Evolutionary conservation across 2,888 invertebrate genomes (phyloP).

Genomic region (Ophion obscuratus): DNA sequence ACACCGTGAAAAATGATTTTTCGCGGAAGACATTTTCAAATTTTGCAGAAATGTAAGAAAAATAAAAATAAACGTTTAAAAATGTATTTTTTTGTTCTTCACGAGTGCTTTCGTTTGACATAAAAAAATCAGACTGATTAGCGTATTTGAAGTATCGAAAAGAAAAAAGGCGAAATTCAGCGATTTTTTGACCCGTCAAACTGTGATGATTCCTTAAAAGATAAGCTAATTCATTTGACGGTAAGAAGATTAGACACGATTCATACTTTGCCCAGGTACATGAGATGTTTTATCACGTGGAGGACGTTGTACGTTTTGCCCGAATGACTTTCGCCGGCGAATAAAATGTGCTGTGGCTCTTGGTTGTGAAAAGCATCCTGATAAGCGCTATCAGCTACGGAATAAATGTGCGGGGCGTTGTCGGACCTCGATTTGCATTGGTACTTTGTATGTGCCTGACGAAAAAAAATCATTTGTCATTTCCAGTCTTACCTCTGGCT

Average conservation of each 20-base stretch:
- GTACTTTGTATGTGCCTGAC: conserved; percentile 92
- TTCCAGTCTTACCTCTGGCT: background rate
- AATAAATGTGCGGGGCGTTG: conserved; percentile 95
- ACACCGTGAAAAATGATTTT: too few relatives aligned
- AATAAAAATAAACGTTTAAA: too few relatives aligned
- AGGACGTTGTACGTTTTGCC: conserved; percentile 95
- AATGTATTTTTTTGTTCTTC: too few relatives aligned
- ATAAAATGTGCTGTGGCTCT: conserved; percentile 93
- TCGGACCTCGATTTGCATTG: conserved; percentile 94
- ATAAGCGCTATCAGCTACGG: conserved; percentile 95
- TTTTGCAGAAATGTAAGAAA: too few relatives aligned
- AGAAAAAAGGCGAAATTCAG: too few relatives aligned
- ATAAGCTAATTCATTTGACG: too few relatives aligned
- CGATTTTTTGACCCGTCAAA: too few relatives aligned
- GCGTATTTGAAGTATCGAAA: too few relatives aligned
- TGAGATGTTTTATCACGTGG: conserved; percentile 92
- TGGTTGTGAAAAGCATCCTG: conserved; percentile 96
- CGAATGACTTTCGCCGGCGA: conserved; percentile 95
- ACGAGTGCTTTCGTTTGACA: too few relatives aligned
- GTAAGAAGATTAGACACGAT: background rate
- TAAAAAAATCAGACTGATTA: too few relatives aligned
- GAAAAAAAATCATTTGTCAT: conserved; percentile 66
- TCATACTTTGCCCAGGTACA: conserved; percentile 90
- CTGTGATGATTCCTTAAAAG: too few relatives aligned
- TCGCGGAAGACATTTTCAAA: too few relatives aligned